These are phyloP conservation scores for Cephonodes hylas DNA, from an alignment of 2,888 invertebrate genomes.

Conservation along the genomic window DNA sequence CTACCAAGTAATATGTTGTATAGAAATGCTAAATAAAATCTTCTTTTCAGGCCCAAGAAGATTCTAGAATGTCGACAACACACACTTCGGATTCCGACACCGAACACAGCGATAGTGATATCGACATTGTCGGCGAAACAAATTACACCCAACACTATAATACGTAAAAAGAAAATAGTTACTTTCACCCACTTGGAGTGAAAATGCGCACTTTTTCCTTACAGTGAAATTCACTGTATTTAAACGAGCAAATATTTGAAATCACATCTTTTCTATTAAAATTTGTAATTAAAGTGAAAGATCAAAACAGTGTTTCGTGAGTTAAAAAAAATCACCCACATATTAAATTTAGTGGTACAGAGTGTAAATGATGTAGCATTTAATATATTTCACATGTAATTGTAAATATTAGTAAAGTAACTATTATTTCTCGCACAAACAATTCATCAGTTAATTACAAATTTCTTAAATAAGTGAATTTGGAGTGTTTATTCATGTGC, in stretches of 20 bases:
- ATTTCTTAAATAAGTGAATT: no score
- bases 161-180: slow-evolving; percentile 35
- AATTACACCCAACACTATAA: slow-evolving; percentile 59
- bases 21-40: background rate
- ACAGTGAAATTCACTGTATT: no score
- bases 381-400: background rate
- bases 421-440: background rate
- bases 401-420: background rate
- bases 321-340: no score
- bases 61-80: slow-evolving; percentile 55
- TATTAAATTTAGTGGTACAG: background rate
- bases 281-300: no score
- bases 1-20: background rate
- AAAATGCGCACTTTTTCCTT: no score
- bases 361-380: background rate
- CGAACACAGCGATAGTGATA: slow-evolving; percentile 83
- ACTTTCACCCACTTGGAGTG: background rate
- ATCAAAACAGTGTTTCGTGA: no score
- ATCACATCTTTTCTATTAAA: no score
- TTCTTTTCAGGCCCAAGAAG: slow-evolving; percentile 42
- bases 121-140: slow-evolving; percentile 82
- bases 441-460: no score
- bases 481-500: no score
- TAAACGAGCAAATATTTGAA: no score
- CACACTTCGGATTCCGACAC: slow-evolving; percentile 77